These are phyloP conservation scores for Drosophila kikkawai DNA, from an alignment of 1,140 invertebrate genomes.

Conservation along the genomic window DNA sequence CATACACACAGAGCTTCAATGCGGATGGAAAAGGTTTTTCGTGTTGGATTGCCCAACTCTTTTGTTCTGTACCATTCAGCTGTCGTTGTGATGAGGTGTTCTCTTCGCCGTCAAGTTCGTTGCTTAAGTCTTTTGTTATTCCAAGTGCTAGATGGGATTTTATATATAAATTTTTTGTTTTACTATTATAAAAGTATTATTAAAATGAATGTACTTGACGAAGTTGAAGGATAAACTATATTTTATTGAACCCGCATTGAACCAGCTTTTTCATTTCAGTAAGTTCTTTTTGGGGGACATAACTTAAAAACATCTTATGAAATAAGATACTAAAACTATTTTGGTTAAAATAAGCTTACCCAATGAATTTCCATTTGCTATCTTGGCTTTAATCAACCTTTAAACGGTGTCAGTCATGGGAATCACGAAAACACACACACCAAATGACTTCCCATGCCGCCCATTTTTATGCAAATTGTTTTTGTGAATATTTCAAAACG, in stretches of 20 bases:
- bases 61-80: constrained; percentile 44
- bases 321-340: neutral
- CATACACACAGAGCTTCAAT: constrained; percentile 24
- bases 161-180: neutral
- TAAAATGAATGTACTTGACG: neutral
- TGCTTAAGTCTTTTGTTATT: constrained; percentile 74
- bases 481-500: constrained; percentile 58
- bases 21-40: constrained; percentile 44
- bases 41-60: constrained; percentile 40
- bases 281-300: neutral
- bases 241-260: neutral
- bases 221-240: neutral
- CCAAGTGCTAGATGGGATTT: neutral
- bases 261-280: neutral
- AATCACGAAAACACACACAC: constrained; percentile 43
- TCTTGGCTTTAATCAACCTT: constrained; percentile 32
- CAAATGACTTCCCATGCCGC: constrained; percentile 48
- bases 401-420: constrained; percentile 38
- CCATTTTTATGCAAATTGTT: constrained; percentile 70
- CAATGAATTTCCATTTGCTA: constrained; percentile 20
- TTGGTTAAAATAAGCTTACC: neutral
- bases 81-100: constrained; percentile 12
- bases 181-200: neutral
- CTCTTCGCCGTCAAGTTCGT: constrained; percentile 61
- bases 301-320: neutral